Evolutionary conservation across 2,113 vertebrate genomes (phyloP).

Genomic region (Oncorhynchus gorbuscha): DNA sequence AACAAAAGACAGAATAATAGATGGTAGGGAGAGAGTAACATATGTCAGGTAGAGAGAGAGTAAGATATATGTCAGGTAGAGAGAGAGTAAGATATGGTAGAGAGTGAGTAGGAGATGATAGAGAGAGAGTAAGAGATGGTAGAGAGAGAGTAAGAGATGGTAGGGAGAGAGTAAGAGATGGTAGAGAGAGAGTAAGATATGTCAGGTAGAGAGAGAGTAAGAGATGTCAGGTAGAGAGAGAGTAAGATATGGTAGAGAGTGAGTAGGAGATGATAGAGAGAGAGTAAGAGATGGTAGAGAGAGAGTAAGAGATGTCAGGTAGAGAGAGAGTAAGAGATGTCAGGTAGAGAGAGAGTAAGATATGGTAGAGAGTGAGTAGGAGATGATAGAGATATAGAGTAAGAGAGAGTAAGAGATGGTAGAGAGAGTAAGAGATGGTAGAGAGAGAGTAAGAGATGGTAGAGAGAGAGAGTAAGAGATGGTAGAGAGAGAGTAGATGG

Average conservation of each 20-base stretch:
- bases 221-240: background rate
- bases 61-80: too few species aligned
- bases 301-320: too few species aligned
- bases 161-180: background rate
- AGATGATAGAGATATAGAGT: too few species aligned
- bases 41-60: background rate
- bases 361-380: too few species aligned
- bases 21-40: background rate
- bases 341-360: too few species aligned
- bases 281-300: background rate
- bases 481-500: too few species aligned
- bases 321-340: background rate
- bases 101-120: background rate
- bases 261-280: background rate
- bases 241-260: too few species aligned
- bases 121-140: background rate
- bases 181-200: too few species aligned
- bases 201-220: background rate
- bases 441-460: background rate
- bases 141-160: background rate
- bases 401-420: background rate
- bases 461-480: background rate
- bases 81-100: background rate
- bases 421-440: too few species aligned
- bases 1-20: constrained; percentile 9